A percentile compares a stretch with the other conserved stretches of the same genome.
Conservation (phyloP, 1,140 invertebrate species). For the Dryas iulia region DNA sequence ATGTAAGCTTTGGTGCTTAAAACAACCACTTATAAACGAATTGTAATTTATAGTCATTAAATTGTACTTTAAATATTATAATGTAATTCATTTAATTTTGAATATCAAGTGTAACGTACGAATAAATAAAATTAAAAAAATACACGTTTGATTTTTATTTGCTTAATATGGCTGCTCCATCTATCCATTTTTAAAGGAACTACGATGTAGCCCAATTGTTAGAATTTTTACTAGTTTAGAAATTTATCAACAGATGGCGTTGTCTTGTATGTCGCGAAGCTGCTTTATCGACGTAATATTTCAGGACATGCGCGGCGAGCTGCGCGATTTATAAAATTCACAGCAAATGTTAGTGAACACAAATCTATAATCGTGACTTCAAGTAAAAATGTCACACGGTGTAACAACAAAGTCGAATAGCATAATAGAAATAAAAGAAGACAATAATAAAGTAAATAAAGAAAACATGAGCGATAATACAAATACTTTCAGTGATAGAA, state of each 20-base stretch:
- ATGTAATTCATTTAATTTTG: conserved; percentile 17
- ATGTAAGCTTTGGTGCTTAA: background rate
- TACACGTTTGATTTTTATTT: conserved; percentile 4
- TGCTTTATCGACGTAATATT: conserved; percentile 51
- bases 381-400: conserved; percentile 63
- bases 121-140: conserved; percentile 13
- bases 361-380: conserved; percentile 74
- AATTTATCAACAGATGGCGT: conserved; percentile 47
- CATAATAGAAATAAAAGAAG: conserved; percentile 44
- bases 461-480: conserved; percentile 46
- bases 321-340: conserved; percentile 77
- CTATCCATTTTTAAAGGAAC: conserved; percentile 7
- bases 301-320: conserved; percentile 65
- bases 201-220: background rate
- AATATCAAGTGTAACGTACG: conserved; percentile 17
- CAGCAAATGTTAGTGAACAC: conserved; percentile 65
- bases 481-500: conserved; percentile 57
- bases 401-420: conserved; percentile 48
- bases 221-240: background rate
- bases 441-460: conserved; percentile 31
- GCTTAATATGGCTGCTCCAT: background rate
- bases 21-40: background rate
- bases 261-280: conserved; percentile 5
- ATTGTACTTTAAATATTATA: conserved; percentile 19
- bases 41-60: conserved; percentile 30